These are phyloP conservation scores for Bradypus variegatus DNA, from an alignment of 2,797 vertebrate genomes.

Conservation along the genomic window DNA sequence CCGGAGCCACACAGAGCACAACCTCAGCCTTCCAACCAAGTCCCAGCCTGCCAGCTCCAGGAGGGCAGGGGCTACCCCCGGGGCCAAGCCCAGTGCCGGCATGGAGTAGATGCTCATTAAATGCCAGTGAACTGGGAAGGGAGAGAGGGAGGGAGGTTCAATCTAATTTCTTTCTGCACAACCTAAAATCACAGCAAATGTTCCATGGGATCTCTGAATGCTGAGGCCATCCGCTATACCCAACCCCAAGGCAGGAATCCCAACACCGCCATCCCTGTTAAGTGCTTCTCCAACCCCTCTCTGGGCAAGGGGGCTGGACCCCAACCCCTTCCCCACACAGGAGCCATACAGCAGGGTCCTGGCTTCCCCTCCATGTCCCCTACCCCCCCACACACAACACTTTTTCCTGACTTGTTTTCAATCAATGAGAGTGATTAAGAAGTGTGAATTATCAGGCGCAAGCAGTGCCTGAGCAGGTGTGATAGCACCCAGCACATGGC, in stretches of 20 bases:
- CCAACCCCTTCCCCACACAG: background rate
- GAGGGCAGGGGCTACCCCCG: background rate
- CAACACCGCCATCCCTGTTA: fast-evolving
- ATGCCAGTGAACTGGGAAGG: background rate
- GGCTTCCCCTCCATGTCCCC: background rate
- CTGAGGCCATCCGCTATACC: background rate
- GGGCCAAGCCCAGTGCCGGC: background rate
- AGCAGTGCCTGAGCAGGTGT: constrained; percentile 31
- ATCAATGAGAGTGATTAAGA: constrained; percentile 58
- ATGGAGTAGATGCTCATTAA: background rate
- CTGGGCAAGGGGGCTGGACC: background rate
- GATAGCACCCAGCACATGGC: constrained; percentile 29
- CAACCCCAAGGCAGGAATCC: background rate
- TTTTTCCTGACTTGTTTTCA: constrained; percentile 49
- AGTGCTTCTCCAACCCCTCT: background rate
- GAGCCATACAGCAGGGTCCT: background rate
- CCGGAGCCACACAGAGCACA: background rate
- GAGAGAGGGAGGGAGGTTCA: background rate
- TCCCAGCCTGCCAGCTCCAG: background rate
- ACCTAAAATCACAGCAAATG: background rate
- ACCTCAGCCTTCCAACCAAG: background rate
- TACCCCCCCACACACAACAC: background rate
- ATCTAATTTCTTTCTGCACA: background rate
- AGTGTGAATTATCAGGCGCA: constrained; percentile 39
- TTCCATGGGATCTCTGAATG: background rate